Evolutionary conservation across 2,797 vertebrate genomes (phyloP).

Genomic region (Sebastes elongatus): DNA sequence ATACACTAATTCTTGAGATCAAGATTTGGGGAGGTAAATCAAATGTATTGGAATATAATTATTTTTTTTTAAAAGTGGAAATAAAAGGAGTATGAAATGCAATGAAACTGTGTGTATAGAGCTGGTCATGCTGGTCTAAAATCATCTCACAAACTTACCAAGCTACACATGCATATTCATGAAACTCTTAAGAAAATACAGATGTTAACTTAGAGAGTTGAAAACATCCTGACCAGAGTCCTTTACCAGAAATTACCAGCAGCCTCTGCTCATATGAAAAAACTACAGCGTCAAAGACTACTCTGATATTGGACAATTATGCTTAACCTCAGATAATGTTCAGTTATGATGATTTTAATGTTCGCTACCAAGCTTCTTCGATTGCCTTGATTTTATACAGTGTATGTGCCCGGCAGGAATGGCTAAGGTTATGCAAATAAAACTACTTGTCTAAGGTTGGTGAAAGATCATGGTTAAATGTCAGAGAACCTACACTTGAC

Average conservation of each 20-base stretch:
- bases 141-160: neutral
- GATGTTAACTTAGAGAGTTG: neutral
- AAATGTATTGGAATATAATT: neutral
- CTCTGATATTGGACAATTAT: neutral
- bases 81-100: neutral
- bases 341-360: neutral
- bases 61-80: neutral
- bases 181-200: neutral
- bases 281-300: neutral
- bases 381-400: neutral
- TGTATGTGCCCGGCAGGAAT: neutral
- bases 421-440: neutral
- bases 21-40: neutral
- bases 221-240: neutral
- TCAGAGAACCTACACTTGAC: neutral
- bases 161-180: neutral
- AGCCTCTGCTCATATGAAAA: neutral
- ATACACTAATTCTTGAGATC: neutral
- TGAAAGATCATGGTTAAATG: constrained; percentile 2
- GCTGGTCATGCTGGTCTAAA: neutral
- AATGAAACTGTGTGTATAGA: too few relatives aligned
- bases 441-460: neutral
- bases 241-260: neutral
- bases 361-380: neutral
- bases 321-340: neutral